Percentiles rank a stretch among this genome's conserved stretches.
These are phyloP conservation scores for Caenorhabditis parvicauda DNA, from an alignment of 2,888 invertebrate genomes.

Conservation along the genomic window DNA sequence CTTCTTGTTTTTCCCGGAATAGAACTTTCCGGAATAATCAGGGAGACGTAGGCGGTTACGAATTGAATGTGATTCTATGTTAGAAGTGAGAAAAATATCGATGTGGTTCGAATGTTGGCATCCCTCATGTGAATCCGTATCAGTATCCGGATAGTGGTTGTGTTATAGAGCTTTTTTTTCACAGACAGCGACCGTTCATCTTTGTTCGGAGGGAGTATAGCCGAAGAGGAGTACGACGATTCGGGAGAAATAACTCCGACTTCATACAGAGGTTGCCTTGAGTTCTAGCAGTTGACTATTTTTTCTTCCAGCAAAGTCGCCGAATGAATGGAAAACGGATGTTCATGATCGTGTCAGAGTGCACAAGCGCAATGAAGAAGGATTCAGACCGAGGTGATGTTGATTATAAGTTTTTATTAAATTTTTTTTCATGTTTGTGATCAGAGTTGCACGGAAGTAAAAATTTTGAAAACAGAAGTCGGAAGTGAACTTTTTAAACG, in stretches of 20 bases:
- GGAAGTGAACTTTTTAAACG: no score
- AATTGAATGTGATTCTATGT: no score
- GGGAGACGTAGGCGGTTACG: no score
- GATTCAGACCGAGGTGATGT: neutral
- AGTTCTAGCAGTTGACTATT: neutral
- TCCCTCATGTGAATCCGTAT: neutral
- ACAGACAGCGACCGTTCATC: conserved; percentile 30
- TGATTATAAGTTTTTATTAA: no score
- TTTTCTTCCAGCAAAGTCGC: neutral
- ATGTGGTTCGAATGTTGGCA: no score
- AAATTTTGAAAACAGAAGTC: no score
- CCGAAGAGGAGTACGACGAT: conserved; percentile 24
- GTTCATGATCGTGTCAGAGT: neutral
- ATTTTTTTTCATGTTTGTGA: no score
- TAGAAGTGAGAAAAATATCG: no score
- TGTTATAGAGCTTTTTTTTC: neutral
- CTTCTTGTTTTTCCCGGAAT: no score
- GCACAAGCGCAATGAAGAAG: neutral
- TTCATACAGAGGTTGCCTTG: conserved; percentile 3
- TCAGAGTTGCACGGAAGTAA: no score
- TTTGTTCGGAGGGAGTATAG: conserved; percentile 29
- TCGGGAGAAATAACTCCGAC: conserved; percentile 35
- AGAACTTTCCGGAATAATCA: no score
- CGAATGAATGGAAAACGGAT: no score
- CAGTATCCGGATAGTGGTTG: neutral